phyloP scores from a whole-genome alignment of 2,113 vertebrate species.

The Centropristis striata region DNA sequence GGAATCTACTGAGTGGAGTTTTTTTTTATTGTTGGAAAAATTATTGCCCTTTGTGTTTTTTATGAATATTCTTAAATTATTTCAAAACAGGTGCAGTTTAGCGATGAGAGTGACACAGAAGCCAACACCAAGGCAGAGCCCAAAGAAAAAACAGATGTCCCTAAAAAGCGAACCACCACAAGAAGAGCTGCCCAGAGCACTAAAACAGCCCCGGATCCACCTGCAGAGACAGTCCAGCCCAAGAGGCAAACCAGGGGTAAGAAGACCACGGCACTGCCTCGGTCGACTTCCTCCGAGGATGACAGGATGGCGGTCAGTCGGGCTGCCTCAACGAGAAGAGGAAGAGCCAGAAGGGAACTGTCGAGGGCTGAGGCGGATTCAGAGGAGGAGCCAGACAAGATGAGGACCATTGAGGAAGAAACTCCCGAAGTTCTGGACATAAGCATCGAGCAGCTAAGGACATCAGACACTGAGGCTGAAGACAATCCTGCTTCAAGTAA shows the following conservation, averaged over 20 bases:
- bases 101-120: conserved; percentile 92
- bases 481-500: conserved; percentile 59
- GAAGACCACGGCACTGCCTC: conserved; percentile 55
- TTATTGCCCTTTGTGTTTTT: background rate
- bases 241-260: conserved; percentile 58
- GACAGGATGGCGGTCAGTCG: conserved; percentile 18
- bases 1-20: background rate
- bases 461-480: conserved; percentile 85
- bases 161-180: conserved; percentile 53
- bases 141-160: conserved; percentile 21
- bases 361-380: conserved; percentile 14
- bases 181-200: conserved; percentile 37
- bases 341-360: conserved; percentile 51
- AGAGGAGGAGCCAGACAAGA: conserved; percentile 81
- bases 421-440: conserved; percentile 70
- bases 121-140: conserved; percentile 36
- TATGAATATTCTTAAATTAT: background rate
- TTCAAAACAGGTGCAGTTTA: conserved; percentile 88
- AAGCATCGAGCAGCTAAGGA: conserved; percentile 85
- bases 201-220: conserved; percentile 44
- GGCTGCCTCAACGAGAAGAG: conserved; percentile 49
- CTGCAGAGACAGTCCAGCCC: conserved; percentile 28
- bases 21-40: background rate
- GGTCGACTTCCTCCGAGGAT: conserved; percentile 61
- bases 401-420: conserved; percentile 85